Evolutionary conservation across 2,797 vertebrate genomes (phyloP).

Genomic region (Phoeniculus purpureus): DNA sequence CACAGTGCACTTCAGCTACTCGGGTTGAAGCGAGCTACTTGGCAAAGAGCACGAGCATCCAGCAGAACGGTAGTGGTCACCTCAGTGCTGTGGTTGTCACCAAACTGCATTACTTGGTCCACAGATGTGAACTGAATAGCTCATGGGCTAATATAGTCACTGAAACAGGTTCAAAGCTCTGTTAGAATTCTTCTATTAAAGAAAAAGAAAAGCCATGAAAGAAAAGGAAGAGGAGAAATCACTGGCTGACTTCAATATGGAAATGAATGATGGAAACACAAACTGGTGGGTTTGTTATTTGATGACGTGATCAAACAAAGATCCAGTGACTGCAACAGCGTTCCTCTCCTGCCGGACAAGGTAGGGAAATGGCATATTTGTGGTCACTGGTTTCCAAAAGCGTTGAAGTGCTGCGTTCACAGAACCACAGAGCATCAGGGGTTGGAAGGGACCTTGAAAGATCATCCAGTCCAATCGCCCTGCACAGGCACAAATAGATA

Average conservation of each 20-base stretch:
- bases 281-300: conserved; percentile 11
- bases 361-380: neutral
- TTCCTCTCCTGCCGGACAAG: neutral
- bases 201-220: conserved; percentile 1
- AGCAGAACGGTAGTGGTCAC: neutral
- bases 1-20: neutral
- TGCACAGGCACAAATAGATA: neutral
- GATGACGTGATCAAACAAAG: conserved; percentile 39
- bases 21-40: neutral
- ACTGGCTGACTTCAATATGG: conserved; percentile 8
- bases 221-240: conserved; percentile 6
- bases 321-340: neutral
- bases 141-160: neutral
- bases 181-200: neutral
- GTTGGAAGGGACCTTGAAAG: too few species aligned
- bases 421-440: too few species aligned
- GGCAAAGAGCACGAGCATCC: neutral
- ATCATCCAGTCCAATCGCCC: too few species aligned
- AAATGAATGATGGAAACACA: conserved; percentile 48
- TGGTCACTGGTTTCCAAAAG: neutral
- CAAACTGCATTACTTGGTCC: neutral
- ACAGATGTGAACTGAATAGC: neutral
- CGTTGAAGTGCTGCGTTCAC: neutral
- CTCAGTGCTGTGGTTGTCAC: neutral
- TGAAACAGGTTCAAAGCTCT: neutral